Percentiles rank a stretch among this genome's conserved stretches.
Conservation (phyloP, 2,113 vertebrate genomes). For the Meles meles region DNA sequence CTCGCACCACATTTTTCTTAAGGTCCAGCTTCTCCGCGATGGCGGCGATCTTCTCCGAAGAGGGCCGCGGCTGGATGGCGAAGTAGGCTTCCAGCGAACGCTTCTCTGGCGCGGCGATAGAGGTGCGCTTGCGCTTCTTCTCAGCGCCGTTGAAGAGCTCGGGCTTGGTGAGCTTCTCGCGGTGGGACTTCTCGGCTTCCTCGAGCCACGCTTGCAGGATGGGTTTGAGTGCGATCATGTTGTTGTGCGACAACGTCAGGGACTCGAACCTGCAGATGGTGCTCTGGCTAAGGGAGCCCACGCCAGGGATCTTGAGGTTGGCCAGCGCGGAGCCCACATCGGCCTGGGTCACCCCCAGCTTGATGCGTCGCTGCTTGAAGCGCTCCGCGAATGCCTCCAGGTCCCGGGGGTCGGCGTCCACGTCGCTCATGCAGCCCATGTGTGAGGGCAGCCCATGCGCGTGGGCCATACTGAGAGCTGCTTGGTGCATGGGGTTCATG, state of each 20-base stretch:
- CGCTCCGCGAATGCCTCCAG: slow-evolving; percentile 98
- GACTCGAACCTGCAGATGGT: slow-evolving; percentile 99
- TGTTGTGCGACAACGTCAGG: slow-evolving; percentile 98
- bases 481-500: slow-evolving; percentile 99
- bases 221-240: slow-evolving; percentile 98
- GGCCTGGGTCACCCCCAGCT: slow-evolving; percentile 97
- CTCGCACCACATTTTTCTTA: slow-evolving; percentile 99
- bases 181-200: slow-evolving; percentile 97
- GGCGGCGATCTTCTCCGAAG: slow-evolving; percentile 98
- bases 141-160: slow-evolving; percentile 98
- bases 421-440: slow-evolving; percentile 98
- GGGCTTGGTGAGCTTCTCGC: slow-evolving; percentile 97
- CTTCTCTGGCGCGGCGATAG: slow-evolving; percentile 97
- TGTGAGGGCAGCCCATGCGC: slow-evolving; percentile 95
- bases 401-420: slow-evolving; percentile 98
- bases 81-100: slow-evolving; percentile 98
- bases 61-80: slow-evolving; percentile 96
- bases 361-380: slow-evolving; percentile 99
- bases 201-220: slow-evolving; percentile 99
- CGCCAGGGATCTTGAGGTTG: slow-evolving; percentile 98
- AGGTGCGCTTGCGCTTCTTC: slow-evolving; percentile 98
- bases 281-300: slow-evolving; percentile 98
- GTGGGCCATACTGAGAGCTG: slow-evolving; percentile 97
- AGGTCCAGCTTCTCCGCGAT: slow-evolving; percentile 99
- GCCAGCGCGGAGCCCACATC: slow-evolving; percentile 96